Conservation (phyloP, 2,113 vertebrate genomes). For the Gymnorhina tibicen region DNA sequence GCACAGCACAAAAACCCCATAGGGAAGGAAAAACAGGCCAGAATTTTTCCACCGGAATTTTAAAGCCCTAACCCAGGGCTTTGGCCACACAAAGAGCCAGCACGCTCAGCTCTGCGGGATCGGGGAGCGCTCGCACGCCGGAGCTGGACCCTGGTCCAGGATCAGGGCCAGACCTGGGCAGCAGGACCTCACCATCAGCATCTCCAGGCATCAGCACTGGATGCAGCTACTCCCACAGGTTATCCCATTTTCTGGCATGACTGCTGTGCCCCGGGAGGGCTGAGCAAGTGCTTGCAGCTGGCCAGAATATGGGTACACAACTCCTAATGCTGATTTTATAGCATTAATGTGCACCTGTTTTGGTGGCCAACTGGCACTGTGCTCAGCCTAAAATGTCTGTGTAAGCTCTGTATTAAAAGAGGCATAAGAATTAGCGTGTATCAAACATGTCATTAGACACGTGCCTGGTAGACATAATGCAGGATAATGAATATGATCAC, state of each 20-base stretch:
- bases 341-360: constrained; percentile 25
- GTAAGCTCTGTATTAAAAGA: constrained; percentile 24
- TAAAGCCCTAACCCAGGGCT: not conserved
- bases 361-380: not conserved
- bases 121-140: not conserved
- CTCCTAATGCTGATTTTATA: not conserved
- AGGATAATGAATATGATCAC: constrained; percentile 46
- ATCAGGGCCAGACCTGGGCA: not conserved
- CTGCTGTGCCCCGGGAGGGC: not conserved
- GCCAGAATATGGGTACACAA: constrained; percentile 12
- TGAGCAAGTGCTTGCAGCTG: constrained; percentile 42
- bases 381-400: constrained; percentile 8
- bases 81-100: not conserved
- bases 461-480: constrained; percentile 53
- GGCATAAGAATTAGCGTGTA: constrained; percentile 34
- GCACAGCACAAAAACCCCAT: not conserved
- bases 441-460: constrained; percentile 64
- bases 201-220: not conserved
- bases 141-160: not conserved
- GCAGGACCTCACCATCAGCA: not conserved
- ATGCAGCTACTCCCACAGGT: not conserved
- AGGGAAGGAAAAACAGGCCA: constrained; percentile 8
- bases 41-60: constrained; percentile 27
- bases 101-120: not conserved
- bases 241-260: not conserved